Evolutionary conservation across 2,113 vertebrate species (phyloP), one percentile per base, ranked within the genome.

Genomic region (Urocitellus parryii): DNA sequence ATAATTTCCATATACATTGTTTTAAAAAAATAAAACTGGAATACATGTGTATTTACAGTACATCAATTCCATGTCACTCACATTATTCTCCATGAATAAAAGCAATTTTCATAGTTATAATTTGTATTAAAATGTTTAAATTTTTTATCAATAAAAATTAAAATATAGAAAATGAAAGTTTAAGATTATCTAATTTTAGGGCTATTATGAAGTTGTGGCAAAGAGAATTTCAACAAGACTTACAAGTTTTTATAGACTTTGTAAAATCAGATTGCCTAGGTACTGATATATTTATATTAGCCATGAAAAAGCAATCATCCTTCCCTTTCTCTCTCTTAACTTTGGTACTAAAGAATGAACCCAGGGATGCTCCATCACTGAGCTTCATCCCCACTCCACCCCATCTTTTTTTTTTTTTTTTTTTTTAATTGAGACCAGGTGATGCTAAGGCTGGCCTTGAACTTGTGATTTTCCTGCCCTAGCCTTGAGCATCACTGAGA

Each of bases 81-180:
- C 2, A 68, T 39, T 63, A 61, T 48, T 14, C 4, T 70, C 24
- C 32, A 22, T 37, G 72, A 74, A 70, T 45, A 88, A 68, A 74
- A 79, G 77, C 29, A 84, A 34, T 13, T 20, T 27, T 80, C 37
- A 61, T 45, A 65, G 1, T 74, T 53, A 78, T 45, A 65, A 42
- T 81, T 79, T 58, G 91, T 12, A 56, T 9, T 68, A 58, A 87
- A 87, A 42, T 74, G 11, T 61, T 70, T 83, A 83, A 95, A 96
- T 63, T 65, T 34, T 2, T 83, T 73, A 53, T 45, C 16, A 87
- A 58, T 7, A 70, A 61, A 84, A 63, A 72, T 7, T 61, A 85
- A 95, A 93, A 63, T 53, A 34, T 7, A 9, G 20, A 32, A 84
- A 89, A 16, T 73, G 10, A 90, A 77, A 92, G 1, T n/a, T 6